Evolutionary conservation across 2,113 vertebrate genomes (phyloP).

Genomic region (Thymallus thymallus): DNA sequence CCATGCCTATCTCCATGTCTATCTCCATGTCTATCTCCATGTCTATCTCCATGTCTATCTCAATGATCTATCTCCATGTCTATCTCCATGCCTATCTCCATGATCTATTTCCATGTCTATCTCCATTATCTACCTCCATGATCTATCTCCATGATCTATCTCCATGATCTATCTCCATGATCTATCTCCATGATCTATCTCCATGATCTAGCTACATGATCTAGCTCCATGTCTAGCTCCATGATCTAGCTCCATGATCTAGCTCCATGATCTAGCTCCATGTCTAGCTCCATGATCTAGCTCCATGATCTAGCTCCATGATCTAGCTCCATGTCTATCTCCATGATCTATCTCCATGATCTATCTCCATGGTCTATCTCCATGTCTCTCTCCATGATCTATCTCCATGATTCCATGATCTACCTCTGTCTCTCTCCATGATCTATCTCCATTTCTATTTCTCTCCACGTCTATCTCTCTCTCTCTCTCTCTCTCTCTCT

Average conservation of each 20-base stretch:
- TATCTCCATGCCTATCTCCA: background rate
- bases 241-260: background rate
- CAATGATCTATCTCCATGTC: background rate
- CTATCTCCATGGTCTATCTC: constrained; percentile 1
- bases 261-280: background rate
- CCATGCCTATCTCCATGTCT: background rate
- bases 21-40: background rate
- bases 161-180: background rate
- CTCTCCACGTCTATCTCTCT: background rate
- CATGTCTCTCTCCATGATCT: background rate
- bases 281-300: background rate
- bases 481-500: background rate
- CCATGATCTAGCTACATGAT: too few relatives aligned
- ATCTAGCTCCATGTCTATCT: background rate
- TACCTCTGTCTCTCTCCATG: background rate
- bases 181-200: background rate
- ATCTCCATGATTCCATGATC: too few relatives aligned
- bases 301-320: too few relatives aligned
- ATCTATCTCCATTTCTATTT: background rate
- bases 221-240: background rate
- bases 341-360: too few relatives aligned
- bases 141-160: too few relatives aligned
- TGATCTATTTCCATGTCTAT: background rate
- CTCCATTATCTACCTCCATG: too few relatives aligned
- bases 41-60: background rate